Conservation (phyloP, 2,888 invertebrate genomes). For the Eupsilia transversa region DNA sequence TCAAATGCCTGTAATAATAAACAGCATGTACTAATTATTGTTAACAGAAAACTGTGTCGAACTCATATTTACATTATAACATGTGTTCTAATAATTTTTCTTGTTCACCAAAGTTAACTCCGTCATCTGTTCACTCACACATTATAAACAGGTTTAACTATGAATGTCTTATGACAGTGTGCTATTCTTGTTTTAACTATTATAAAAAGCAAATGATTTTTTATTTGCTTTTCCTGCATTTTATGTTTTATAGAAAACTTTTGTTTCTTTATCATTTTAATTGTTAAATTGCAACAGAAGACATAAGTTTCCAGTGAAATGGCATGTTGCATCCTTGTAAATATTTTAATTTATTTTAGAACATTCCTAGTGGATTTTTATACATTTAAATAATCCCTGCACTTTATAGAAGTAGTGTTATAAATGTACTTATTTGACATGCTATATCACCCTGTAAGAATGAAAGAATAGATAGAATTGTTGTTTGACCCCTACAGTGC, state of each 20-base stretch:
- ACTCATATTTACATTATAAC: constrained; percentile 80
- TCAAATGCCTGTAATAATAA: constrained; percentile 72
- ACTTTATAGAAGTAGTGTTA: constrained; percentile 45
- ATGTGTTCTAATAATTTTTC: constrained; percentile 80
- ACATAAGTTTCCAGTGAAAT: constrained; percentile 24
- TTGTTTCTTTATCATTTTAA: constrained; percentile 5
- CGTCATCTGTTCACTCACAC: constrained; percentile 77
- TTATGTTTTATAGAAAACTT: constrained; percentile 9
- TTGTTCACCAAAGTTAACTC: constrained; percentile 66
- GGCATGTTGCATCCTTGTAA: constrained; percentile 55
- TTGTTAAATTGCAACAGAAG: constrained; percentile 4
- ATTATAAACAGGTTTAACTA: constrained; percentile 69
- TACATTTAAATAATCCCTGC: constrained; percentile 21
- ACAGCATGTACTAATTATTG: constrained; percentile 66
- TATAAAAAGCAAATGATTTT: constrained; percentile 12
- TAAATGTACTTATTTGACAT: constrained; percentile 25
- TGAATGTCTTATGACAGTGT: constrained; percentile 47
- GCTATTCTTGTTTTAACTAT: constrained; percentile 30
- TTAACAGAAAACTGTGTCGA: constrained; percentile 70
- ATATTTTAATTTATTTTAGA: constrained; percentile 16
- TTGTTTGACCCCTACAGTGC: constrained; percentile 1
- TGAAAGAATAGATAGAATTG: constrained; percentile 30
- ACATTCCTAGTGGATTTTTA: constrained; percentile 16
- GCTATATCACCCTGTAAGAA: constrained; percentile 27
- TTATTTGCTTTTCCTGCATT: constrained; percentile 36